phyloP scores from a whole-genome alignment of 2,797 vertebrate genomes.

The Hydrophis major region DNA sequence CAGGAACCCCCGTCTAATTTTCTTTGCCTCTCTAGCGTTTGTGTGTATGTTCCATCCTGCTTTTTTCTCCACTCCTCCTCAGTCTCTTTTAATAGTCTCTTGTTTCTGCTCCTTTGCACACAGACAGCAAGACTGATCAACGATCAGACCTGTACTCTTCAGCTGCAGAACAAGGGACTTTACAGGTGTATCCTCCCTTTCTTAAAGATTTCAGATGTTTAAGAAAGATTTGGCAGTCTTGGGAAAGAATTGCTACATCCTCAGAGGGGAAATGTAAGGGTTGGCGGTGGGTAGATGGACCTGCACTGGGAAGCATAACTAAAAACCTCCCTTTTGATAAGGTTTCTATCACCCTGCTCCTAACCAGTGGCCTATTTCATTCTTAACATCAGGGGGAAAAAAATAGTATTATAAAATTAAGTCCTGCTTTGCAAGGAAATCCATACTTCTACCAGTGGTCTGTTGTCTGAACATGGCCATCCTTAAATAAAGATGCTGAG shows the following conservation, averaged over 20 bases:
- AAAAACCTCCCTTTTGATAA: neutral
- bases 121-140: neutral
- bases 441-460: neutral
- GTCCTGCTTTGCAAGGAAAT: neutral
- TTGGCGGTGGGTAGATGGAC: rapidly evolving
- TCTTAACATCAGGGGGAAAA: neutral
- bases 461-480: too few relatives aligned
- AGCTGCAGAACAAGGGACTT: neutral
- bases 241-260: constrained; percentile 1
- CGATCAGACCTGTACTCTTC: constrained; percentile 11
- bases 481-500: neutral
- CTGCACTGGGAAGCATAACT: neutral
- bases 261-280: neutral
- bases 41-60: neutral
- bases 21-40: constrained; percentile 33
- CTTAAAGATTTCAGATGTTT: neutral
- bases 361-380: neutral
- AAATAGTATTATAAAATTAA: neutral
- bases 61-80: neutral
- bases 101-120: constrained; percentile 32
- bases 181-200: neutral
- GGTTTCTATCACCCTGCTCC: too few relatives aligned
- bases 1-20: constrained; percentile 19
- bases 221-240: neutral
- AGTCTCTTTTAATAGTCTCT: neutral